These are phyloP conservation scores for Mizuhopecten yessoensis DNA, from an alignment of 1,140 invertebrate species.

Conservation along the genomic window DNA sequence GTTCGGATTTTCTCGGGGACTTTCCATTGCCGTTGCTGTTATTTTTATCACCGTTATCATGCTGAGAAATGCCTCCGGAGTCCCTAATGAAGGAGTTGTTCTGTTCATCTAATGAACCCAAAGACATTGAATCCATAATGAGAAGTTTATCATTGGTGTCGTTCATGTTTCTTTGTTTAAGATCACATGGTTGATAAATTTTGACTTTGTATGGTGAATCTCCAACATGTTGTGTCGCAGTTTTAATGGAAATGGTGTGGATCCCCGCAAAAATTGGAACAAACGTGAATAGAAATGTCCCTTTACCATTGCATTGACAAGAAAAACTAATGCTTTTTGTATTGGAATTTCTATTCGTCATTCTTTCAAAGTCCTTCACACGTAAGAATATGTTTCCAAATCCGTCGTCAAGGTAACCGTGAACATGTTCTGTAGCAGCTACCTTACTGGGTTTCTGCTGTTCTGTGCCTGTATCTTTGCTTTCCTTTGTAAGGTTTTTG, in stretches of 20 bases:
- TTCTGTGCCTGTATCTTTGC: not conserved
- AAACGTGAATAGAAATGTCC: slow-evolving; percentile 76
- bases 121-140: slow-evolving; percentile 64
- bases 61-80: not conserved
- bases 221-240: slow-evolving; percentile 71
- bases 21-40: not conserved
- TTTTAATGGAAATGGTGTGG: slow-evolving; percentile 73
- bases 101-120: slow-evolving; percentile 58
- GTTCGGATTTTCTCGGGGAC: not conserved
- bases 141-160: slow-evolving; percentile 63
- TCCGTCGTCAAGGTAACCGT: slow-evolving; percentile 67
- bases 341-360: slow-evolving; percentile 61
- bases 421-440: slow-evolving; percentile 46
- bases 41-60: not conserved
- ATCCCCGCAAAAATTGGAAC: slow-evolving; percentile 74
- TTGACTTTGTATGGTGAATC: slow-evolving; percentile 78
- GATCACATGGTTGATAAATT: slow-evolving; percentile 64
- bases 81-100: not conserved
- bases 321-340: slow-evolving; percentile 73
- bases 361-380: slow-evolving; percentile 71
- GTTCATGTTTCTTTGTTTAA: slow-evolving; percentile 44
- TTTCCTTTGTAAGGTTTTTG: slow-evolving; percentile 42
- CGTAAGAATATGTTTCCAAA: slow-evolving; percentile 75
- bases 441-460: slow-evolving; percentile 28
- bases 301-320: slow-evolving; percentile 72